These are phyloP conservation scores for Notoglanidium macrostoma DNA, from an alignment of 2,797 vertebrate species.

Conservation along the genomic window DNA sequence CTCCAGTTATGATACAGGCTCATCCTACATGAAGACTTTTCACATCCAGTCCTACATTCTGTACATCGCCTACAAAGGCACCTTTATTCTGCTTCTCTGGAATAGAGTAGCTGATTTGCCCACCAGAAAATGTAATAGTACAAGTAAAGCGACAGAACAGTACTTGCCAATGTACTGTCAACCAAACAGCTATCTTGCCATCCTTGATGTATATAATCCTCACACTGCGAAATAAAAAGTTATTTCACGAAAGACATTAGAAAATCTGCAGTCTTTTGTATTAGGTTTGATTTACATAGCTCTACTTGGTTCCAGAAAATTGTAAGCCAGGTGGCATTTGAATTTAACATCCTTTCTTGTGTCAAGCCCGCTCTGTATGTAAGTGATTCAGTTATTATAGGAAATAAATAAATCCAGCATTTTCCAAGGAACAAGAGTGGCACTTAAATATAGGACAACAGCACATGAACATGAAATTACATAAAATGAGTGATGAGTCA, in stretches of 20 bases:
- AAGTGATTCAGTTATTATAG: not conserved
- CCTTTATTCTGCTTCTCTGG: constrained; percentile 48
- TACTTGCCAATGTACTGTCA: constrained; percentile 13
- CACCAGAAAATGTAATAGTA: not conserved
- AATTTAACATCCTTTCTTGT: not conserved
- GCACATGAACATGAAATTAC: not conserved
- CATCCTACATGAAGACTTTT: constrained; percentile 38
- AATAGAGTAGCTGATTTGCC: constrained; percentile 46
- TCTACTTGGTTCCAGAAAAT: not conserved
- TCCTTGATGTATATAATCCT: not conserved
- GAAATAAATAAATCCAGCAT: not conserved
- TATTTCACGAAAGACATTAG: not conserved
- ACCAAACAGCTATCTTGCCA: not conserved
- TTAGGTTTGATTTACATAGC: not conserved
- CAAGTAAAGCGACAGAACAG: constrained; percentile 23
- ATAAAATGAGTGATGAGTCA: not conserved
- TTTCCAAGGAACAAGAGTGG: constrained; percentile 38
- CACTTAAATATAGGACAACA: constrained; percentile 33
- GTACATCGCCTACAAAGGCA: no score
- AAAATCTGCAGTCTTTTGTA: not conserved
- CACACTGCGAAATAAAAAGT: not conserved
- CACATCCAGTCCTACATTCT: constrained; percentile 43
- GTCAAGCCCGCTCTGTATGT: not conserved
- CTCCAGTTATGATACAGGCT: constrained; percentile 35
- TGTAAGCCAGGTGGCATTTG: not conserved